Conservation (phyloP, 1,140 invertebrate species). For the Papilio machaon region DNA sequence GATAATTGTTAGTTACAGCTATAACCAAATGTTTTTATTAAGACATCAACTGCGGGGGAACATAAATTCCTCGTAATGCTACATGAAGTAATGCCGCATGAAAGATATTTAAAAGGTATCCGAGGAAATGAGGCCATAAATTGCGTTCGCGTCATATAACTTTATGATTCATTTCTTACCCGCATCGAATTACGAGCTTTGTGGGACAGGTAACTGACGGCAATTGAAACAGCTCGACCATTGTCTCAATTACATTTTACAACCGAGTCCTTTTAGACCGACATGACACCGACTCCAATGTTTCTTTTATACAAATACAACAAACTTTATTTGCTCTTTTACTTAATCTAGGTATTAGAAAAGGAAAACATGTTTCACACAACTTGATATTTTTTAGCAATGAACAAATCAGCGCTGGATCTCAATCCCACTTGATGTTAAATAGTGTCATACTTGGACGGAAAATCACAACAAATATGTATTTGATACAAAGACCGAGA, state of each 20-base stretch:
- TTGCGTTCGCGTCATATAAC: slow-evolving; percentile 22
- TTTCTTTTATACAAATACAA: background rate
- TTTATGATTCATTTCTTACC: slow-evolving; percentile 27
- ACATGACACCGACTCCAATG: background rate
- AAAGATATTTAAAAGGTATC: slow-evolving; percentile 22
- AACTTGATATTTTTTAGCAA: no score
- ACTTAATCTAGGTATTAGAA: no score
- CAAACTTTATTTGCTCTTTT: background rate
- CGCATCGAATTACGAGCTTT: slow-evolving; percentile 16
- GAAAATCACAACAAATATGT: no score
- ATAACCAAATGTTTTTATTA: background rate
- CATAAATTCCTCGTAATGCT: slow-evolving; percentile 4
- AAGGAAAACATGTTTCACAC: no score
- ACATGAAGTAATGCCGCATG: background rate
- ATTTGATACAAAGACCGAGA: no score
- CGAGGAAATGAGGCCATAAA: slow-evolving; percentile 17
- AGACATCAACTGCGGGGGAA: background rate
- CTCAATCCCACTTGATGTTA: no score
- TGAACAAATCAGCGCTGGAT: no score
- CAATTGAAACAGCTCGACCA: background rate
- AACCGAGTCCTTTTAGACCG: background rate
- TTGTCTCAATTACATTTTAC: background rate
- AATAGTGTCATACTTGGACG: no score
- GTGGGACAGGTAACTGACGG: slow-evolving; percentile 6
- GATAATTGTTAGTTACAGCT: background rate